phyloP scores from a whole-genome alignment of 2,797 vertebrate genomes.

The Xenentodon cancila region DNA sequence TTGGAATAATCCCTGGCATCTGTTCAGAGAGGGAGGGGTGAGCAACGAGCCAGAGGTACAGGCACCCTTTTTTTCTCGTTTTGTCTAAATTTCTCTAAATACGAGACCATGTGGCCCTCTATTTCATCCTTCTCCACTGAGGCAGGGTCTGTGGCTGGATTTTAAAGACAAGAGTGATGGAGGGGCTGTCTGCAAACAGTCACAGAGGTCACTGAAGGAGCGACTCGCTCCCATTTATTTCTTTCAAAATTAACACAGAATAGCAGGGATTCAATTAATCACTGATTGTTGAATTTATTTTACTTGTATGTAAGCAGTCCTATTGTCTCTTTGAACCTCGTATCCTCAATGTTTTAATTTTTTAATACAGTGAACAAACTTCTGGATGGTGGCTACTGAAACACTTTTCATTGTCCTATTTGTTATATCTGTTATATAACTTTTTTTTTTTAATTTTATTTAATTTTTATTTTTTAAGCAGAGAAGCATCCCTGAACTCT shows the following conservation, averaged over 20 bases:
- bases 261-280: slow-evolving; percentile 63
- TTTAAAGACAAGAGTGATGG: slow-evolving; percentile 78
- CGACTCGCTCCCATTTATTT: slow-evolving; percentile 48
- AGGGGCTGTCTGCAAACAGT: slow-evolving; percentile 68
- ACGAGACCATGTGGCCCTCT: slow-evolving; percentile 66
- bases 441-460: no score
- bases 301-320: slow-evolving; percentile 26
- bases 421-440: slow-evolving; percentile 5
- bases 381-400: slow-evolving; percentile 15
- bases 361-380: slow-evolving; percentile 14
- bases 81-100: slow-evolving; percentile 36
- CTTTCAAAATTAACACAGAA: slow-evolving; percentile 61
- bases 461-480: slow-evolving; percentile 41
- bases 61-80: slow-evolving; percentile 51
- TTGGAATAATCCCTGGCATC: slow-evolving; percentile 86
- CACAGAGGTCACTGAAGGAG: slow-evolving; percentile 75
- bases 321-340: slow-evolving; percentile 11
- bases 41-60: slow-evolving; percentile 66
- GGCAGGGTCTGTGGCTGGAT: slow-evolving; percentile 55
- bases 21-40: slow-evolving; percentile 77
- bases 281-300: slow-evolving; percentile 54
- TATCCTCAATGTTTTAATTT: slow-evolving; percentile 12
- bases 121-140: slow-evolving; percentile 68
- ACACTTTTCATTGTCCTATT: slow-evolving; percentile 22
- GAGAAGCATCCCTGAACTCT: slow-evolving; percentile 31